Conservation (phyloP, 1,140 invertebrate species). For the Brachionus asplanchnoidis region DNA sequence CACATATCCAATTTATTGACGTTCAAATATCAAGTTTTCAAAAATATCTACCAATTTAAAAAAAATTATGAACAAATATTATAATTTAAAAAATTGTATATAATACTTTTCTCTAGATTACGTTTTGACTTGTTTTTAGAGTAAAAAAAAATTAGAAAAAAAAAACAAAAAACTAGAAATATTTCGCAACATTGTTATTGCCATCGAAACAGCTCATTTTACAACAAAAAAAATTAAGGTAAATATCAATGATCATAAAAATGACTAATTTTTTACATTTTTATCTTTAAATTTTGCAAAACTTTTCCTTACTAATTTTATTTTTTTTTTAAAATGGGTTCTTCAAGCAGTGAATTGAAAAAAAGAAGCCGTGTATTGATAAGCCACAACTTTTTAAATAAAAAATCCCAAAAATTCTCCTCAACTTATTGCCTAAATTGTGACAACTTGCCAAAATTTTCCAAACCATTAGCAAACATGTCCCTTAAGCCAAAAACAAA, state of each 20-base stretch:
- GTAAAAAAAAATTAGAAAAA: not conserved
- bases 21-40: not conserved
- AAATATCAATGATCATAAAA: not conserved
- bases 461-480: not conserved
- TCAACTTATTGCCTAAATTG: too few species aligned
- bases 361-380: not conserved
- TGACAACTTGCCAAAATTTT: not conserved
- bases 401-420: not conserved
- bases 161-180: not conserved
- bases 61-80: not conserved
- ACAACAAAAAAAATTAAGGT: not conserved
- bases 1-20: not conserved
- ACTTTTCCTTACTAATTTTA: not conserved
- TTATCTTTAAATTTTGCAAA: not conserved
- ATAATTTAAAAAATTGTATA: not conserved
- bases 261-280: not conserved
- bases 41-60: not conserved
- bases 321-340: slow-evolving; percentile 20
- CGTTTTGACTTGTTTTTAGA: not conserved
- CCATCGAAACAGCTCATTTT: not conserved
- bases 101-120: not conserved
- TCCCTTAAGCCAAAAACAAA: slow-evolving; percentile 60
- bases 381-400: not conserved
- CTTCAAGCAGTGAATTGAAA: not conserved
- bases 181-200: not conserved